Evolutionary conservation across 2,797 vertebrate genomes (phyloP).

Genomic region (Urophycis tenuis): DNA sequence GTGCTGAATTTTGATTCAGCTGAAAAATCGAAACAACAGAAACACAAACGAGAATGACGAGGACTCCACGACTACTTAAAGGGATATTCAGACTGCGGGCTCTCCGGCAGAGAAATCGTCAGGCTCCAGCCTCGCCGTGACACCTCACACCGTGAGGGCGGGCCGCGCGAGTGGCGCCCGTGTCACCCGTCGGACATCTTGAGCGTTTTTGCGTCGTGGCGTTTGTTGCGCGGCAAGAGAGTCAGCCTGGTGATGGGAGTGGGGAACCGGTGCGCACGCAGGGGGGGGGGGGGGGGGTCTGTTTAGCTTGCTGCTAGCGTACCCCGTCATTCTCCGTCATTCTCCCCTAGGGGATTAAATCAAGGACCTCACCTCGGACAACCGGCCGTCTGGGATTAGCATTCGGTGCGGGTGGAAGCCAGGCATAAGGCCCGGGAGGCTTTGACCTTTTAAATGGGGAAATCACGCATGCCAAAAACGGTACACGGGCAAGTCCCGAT

Average conservation of each 20-base stretch:
- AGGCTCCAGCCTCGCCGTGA: too few species aligned
- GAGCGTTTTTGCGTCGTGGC: background rate
- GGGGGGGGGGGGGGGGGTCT: too few species aligned
- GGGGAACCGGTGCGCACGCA: too few species aligned
- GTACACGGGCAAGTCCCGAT: background rate
- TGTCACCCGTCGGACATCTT: background rate
- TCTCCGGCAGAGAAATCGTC: background rate
- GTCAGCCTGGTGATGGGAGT: background rate
- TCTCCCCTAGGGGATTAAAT: too few species aligned
- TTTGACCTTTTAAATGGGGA: too few species aligned
- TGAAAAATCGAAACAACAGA: background rate
- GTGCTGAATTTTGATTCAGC: background rate
- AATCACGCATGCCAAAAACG: background rate
- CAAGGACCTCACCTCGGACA: background rate
- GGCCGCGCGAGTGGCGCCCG: background rate
- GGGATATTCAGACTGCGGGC: background rate
- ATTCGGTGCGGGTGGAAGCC: too few species aligned
- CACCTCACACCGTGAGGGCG: background rate
- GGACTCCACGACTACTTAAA: background rate
- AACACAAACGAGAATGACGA: background rate
- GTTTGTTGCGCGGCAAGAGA: background rate
- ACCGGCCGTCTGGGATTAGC: background rate
- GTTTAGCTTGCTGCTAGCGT: background rate
- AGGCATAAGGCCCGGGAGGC: too few species aligned
- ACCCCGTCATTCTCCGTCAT: too few species aligned